Conservation (phyloP, 2,888 invertebrate genomes). For the Lasioglossum calceatum region DNA sequence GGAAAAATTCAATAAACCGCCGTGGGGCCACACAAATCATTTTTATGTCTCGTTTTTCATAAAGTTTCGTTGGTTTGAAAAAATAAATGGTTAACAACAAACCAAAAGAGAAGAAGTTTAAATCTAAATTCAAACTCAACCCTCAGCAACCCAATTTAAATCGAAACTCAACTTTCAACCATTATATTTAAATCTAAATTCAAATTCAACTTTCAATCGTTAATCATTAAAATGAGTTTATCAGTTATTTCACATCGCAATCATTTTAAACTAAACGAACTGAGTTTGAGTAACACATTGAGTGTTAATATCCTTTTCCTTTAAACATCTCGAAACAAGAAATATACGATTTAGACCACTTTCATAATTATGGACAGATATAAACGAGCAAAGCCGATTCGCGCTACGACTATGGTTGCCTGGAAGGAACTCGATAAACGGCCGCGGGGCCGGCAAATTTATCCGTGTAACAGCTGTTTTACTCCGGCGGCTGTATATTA, state of each 20-base stretch:
- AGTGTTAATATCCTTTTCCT: too few species aligned
- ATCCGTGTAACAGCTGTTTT: slow-evolving; percentile 71
- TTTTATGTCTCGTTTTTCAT: neutral
- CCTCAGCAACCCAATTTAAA: too few species aligned
- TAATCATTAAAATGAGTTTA: too few species aligned
- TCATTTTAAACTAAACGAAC: too few species aligned
- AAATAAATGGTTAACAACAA: neutral
- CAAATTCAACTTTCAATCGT: too few species aligned
- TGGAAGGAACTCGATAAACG: slow-evolving; percentile 65
- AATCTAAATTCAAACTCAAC: too few species aligned
- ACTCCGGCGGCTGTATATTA: slow-evolving; percentile 64
- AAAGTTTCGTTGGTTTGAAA: neutral
- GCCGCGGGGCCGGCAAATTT: slow-evolving; percentile 60
- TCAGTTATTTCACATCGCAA: too few species aligned
- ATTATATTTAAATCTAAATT: too few species aligned
- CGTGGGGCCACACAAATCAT: neutral
- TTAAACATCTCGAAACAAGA: too few species aligned
- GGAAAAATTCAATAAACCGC: slow-evolving; percentile 63
- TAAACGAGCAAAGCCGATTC: slow-evolving; percentile 9
- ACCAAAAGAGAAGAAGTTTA: neutral
- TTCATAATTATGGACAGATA: slow-evolving; percentile 15
- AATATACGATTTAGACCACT: too few species aligned
- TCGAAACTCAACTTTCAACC: too few species aligned
- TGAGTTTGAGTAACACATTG: too few species aligned
- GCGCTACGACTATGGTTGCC: neutral